phyloP scores from a whole-genome alignment of 2,888 invertebrate genomes.

The Andrena camellia region DNA sequence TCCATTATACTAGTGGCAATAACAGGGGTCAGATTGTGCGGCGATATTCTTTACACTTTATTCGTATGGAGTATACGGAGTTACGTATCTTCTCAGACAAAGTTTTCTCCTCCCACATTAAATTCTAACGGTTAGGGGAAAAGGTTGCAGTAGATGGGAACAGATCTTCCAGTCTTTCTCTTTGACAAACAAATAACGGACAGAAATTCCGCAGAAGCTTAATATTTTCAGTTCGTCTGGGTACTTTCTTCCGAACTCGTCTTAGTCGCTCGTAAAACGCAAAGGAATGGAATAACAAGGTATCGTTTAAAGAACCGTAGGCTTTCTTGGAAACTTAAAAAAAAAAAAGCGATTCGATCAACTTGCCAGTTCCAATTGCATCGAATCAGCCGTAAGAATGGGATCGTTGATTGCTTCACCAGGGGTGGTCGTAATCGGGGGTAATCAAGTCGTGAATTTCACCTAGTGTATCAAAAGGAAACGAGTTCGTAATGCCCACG shows the following conservation, averaged over 20 bases:
- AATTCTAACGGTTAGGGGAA: background rate
- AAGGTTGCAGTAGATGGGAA: background rate
- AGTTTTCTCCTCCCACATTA: background rate
- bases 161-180: background rate
- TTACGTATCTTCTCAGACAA: no score
- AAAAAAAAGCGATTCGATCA: background rate
- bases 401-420: background rate
- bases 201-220: background rate
- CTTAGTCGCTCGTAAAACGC: background rate
- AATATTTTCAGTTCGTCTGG: background rate
- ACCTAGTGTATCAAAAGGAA: background rate
- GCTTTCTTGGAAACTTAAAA: background rate
- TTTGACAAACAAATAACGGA: background rate
- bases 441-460: constrained; percentile 5
- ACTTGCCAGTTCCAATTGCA: background rate
- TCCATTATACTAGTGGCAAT: no score
- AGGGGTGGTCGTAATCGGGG: background rate
- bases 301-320: background rate
- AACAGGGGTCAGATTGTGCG: no score
- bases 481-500: background rate
- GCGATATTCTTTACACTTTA: no score
- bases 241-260: background rate
- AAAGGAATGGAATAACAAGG: background rate
- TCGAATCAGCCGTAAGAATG: constrained; percentile 7
- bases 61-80: no score